phyloP scores from a whole-genome alignment of 2,113 vertebrate species.

The Craseonycteris thonglongyai region DNA sequence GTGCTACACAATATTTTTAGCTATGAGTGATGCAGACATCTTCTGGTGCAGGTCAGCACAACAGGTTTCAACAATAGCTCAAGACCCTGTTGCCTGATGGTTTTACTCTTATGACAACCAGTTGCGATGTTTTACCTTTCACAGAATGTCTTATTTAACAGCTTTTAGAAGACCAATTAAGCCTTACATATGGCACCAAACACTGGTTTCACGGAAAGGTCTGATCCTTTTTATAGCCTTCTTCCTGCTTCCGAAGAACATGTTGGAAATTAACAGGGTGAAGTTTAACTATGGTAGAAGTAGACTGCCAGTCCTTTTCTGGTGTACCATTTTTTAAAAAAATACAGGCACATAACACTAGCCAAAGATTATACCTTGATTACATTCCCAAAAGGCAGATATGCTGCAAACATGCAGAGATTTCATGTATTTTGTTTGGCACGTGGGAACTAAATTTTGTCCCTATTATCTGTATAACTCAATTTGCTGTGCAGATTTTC shows the following conservation, averaged over 20 bases:
- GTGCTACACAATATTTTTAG: too few species aligned
- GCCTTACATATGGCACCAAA: too few species aligned
- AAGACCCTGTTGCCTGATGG: too few species aligned
- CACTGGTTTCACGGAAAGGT: slow-evolving; percentile 33
- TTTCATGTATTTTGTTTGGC: slow-evolving; percentile 76
- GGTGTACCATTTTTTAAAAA: slow-evolving; percentile 70
- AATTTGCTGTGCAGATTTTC: slow-evolving; percentile 69
- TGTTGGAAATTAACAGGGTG: slow-evolving; percentile 69
- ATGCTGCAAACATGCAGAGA: slow-evolving; percentile 79
- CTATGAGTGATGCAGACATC: too few species aligned
- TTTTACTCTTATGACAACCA: too few species aligned
- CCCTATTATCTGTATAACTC: slow-evolving; percentile 61
- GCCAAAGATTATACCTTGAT: slow-evolving; percentile 70
- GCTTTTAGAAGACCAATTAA: too few species aligned
- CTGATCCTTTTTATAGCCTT: slow-evolving; percentile 50
- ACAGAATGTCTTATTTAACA: too few species aligned
- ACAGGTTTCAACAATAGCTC: too few species aligned
- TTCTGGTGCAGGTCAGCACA: too few species aligned
- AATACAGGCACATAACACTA: slow-evolving; percentile 74
- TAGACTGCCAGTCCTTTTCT: slow-evolving; percentile 78
- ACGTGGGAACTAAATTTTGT: slow-evolving; percentile 73
- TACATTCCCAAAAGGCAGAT: slow-evolving; percentile 77
- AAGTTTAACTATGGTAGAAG: slow-evolving; percentile 71
- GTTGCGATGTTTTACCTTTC: too few species aligned
- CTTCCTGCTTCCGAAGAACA: slow-evolving; percentile 75